A percentile compares a stretch with the other conserved stretches of the same genome.
phyloP scores from a whole-genome alignment of 2,797 vertebrate species.

The Balearica regulorum region DNA sequence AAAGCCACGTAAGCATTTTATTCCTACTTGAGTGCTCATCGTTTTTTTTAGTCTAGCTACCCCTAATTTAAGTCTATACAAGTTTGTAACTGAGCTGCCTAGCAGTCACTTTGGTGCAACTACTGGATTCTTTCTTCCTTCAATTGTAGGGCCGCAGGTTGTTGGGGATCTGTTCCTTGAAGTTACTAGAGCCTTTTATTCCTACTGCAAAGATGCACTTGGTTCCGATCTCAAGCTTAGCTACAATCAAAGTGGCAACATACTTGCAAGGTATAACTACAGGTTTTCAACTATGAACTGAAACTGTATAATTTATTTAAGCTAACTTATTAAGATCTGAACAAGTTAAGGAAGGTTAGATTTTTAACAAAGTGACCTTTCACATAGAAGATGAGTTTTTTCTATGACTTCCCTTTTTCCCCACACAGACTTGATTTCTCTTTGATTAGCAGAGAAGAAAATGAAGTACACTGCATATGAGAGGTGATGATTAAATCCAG shows the following conservation, averaged over 20 bases:
- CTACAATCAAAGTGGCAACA: constrained; percentile 82
- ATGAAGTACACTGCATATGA: neutral
- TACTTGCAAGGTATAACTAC: constrained; percentile 80
- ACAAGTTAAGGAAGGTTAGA: neutral
- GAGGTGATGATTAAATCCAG: neutral
- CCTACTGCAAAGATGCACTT: constrained; percentile 85
- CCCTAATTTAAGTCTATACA: neutral
- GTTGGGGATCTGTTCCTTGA: constrained; percentile 88
- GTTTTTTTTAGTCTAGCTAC: neutral
- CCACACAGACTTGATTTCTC: neutral
- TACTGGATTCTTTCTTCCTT: neutral
- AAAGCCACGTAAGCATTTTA: neutral
- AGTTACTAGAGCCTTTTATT: constrained; percentile 90
- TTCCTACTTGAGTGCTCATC: neutral
- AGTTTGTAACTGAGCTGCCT: neutral
- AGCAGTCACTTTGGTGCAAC: neutral
- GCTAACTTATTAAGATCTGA: neutral
- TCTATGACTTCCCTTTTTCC: neutral
- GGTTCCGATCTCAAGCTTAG: constrained; percentile 79
- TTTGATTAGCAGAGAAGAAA: neutral
- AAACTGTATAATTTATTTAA: neutral
- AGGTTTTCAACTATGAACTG: neutral
- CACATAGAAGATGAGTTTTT: neutral
- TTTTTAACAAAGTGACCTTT: neutral
- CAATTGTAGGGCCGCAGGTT: constrained; percentile 82